Percentiles rank a stretch among this genome's conserved stretches.
Evolutionary conservation across 2,797 vertebrate species (phyloP).

Genomic region (Betta splendens): DNA sequence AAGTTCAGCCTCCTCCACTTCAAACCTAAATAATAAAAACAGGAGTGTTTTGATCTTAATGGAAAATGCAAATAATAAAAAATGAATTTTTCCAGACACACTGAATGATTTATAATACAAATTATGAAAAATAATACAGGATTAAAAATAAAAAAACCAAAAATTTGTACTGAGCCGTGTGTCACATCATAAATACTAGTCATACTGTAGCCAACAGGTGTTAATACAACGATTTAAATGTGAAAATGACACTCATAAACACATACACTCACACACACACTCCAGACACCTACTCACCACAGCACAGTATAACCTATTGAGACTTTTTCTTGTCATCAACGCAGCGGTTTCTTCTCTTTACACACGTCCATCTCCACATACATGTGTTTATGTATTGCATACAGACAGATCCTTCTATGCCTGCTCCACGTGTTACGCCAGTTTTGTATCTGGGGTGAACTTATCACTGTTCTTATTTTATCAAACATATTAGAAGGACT

Average conservation of each 20-base stretch:
- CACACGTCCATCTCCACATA: background rate
- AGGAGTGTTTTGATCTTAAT: background rate
- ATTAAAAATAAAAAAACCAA: too few relatives aligned
- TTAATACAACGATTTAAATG: background rate
- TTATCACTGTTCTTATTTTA: background rate
- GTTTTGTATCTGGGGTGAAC: background rate
- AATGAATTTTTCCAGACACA: too few relatives aligned
- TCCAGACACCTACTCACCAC: conserved; percentile 9
- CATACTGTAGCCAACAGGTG: background rate
- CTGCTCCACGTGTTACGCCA: background rate
- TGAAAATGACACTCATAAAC: background rate
- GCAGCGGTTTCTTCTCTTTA: conserved; percentile 6
- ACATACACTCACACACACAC: conserved; percentile 20
- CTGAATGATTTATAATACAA: too few relatives aligned
- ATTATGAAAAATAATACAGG: too few relatives aligned
- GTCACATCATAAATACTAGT: too few relatives aligned
- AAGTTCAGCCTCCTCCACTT: conserved; percentile 6
- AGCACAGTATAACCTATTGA: background rate
- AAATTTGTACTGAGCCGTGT: too few relatives aligned
- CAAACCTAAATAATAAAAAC: background rate
- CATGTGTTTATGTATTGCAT: background rate
- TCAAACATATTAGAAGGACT: background rate
- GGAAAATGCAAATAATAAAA: background rate
- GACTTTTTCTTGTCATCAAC: background rate
- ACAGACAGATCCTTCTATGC: background rate